A percentile compares a stretch with the other conserved stretches of the same genome.
phyloP scores from a whole-genome alignment of 2,113 vertebrate species.

The Isichthys henryi region DNA sequence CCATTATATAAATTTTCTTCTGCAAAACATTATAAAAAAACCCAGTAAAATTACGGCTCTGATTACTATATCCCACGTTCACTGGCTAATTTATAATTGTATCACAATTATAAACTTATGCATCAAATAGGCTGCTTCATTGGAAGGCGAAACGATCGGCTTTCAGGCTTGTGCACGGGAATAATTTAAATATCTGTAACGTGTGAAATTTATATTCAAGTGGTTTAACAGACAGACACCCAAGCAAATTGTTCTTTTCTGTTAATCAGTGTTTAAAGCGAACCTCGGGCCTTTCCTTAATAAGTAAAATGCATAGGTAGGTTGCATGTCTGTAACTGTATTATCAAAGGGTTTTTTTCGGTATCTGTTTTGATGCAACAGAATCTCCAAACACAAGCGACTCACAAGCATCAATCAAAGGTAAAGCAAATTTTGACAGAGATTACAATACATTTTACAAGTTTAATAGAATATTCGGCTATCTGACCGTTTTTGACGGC shows the following conservation, averaged over 20 bases:
- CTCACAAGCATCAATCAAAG: background rate
- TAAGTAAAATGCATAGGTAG: background rate
- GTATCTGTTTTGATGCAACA: background rate
- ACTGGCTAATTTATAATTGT: background rate
- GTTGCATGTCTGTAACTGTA: background rate
- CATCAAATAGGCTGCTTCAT: background rate
- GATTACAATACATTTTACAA: background rate
- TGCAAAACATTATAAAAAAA: background rate
- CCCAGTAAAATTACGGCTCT: background rate
- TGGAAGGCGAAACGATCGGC: too few relatives aligned
- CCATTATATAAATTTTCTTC: background rate
- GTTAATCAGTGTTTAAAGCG: background rate
- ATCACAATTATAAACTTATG: background rate
- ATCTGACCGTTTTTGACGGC: slow-evolving; percentile 4
- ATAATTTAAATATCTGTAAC: background rate
- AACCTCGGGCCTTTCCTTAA: background rate
- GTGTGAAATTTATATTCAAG: background rate
- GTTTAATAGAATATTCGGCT: background rate
- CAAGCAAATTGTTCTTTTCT: background rate
- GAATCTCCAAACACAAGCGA: background rate
- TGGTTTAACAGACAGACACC: background rate
- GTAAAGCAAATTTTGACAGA: background rate
- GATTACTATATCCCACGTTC: background rate
- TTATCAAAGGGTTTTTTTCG: background rate
- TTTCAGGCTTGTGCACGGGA: background rate